A percentile compares a stretch with the other conserved stretches of the same genome.
These are phyloP conservation scores for Glossosoma conforme DNA, from an alignment of 1,140 invertebrate species.

Conservation along the genomic window DNA sequence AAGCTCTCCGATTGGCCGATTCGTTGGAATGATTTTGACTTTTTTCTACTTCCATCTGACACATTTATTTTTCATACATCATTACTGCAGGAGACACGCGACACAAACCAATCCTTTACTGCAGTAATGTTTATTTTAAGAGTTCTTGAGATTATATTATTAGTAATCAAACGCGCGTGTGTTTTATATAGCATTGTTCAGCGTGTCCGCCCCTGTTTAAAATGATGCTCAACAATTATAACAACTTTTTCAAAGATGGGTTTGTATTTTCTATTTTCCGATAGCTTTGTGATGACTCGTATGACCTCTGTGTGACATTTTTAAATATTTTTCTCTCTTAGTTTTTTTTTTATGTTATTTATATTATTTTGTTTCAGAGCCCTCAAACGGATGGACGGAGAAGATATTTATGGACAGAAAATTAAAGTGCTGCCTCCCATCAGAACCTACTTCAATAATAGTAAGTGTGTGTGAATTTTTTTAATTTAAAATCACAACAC, in stretches of 20 bases:
- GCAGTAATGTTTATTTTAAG: no score
- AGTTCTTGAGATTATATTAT: no score
- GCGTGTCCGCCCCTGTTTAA: constrained; percentile 9
- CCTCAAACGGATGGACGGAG: constrained; percentile 78
- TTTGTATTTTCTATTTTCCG: neutral
- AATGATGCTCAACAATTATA: constrained; percentile 30
- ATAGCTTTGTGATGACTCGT: constrained; percentile 11
- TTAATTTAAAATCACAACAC: no score
- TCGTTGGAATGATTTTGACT: no score
- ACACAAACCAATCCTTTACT: no score
- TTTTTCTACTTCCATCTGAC: no score
- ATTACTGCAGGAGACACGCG: neutral
- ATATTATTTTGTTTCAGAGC: constrained; percentile 55
- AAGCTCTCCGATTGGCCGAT: no score
- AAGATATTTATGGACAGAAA: constrained; percentile 75
- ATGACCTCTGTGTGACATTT: neutral
- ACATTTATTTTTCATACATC: no score
- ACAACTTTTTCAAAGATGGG: constrained; percentile 32
- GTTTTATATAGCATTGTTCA: no score
- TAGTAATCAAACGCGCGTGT: no score
- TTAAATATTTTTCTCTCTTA: no score
- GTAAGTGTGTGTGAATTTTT: constrained; percentile 10
- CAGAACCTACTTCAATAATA: constrained; percentile 23
- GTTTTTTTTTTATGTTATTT: constrained; percentile 9
- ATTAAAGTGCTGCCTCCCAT: constrained; percentile 47